These are phyloP conservation scores for Keiferia lycopersicella DNA, from an alignment of 2,888 invertebrate genomes.

Conservation along the genomic window DNA sequence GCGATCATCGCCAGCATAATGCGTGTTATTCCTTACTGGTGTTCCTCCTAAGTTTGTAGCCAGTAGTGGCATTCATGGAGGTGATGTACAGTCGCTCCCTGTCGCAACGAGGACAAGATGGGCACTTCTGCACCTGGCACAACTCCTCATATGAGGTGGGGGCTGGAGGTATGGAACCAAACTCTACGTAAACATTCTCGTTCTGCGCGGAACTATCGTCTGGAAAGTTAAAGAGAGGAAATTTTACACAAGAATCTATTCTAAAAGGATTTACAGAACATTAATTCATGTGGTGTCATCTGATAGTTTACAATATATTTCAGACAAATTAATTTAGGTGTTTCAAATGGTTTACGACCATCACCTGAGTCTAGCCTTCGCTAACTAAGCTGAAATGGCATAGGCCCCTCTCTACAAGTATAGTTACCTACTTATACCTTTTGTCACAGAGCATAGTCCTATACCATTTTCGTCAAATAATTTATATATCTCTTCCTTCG, in stretches of 20 bases:
- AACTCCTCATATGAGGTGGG: conserved; percentile 72
- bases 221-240: conserved; percentile 33
- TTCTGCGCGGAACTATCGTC: conserved; percentile 62
- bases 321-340: no score
- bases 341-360: no score
- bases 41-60: conserved; percentile 65
- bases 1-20: conserved; percentile 10
- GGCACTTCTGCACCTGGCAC: conserved; percentile 71
- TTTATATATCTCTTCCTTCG: no score
- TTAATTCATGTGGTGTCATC: no score
- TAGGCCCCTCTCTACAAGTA: no score
- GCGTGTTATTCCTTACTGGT: conserved; percentile 53
- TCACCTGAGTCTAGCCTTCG: no score
- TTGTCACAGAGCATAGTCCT: neutral
- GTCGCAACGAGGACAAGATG: conserved; percentile 71
- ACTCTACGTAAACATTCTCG: conserved; percentile 63
- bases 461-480: neutral
- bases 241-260: no score
- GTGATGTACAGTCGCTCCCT: conserved; percentile 66
- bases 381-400: no score
- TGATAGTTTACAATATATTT: no score
- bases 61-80: conserved; percentile 79
- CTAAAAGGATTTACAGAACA: no score
- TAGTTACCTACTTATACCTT: no score
- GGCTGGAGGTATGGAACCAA: conserved; percentile 65